Conservation (phyloP, 2,888 invertebrate genomes). For the Rambutsinella grinnellia region DNA sequence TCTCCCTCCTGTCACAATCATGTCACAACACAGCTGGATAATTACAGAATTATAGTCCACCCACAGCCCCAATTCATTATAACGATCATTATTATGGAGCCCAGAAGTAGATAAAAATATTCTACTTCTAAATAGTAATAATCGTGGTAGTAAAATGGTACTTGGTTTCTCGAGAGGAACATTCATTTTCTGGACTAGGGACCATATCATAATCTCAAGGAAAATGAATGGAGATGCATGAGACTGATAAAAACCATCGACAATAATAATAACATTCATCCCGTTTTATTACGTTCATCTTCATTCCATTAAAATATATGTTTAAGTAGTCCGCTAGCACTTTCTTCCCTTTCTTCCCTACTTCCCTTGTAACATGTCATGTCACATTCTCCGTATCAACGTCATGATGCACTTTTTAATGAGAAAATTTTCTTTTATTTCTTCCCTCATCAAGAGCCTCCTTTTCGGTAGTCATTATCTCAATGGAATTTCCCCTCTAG, state of each 20-base stretch:
- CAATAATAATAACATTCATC: constrained; percentile 13
- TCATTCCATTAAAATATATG: neutral
- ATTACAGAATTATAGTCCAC: constrained; percentile 14
- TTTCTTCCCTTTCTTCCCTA: neutral
- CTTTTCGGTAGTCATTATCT: constrained; percentile 29
- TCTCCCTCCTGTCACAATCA: constrained; percentile 33
- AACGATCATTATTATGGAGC: neutral
- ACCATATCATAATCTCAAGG: no score
- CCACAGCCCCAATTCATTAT: neutral
- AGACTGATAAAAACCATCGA: constrained; percentile 26
- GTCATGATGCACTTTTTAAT: constrained; percentile 29
- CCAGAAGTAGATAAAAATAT: constrained; percentile 13
- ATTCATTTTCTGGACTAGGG: no score
- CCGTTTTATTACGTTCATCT: neutral
- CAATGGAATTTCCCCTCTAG: constrained; percentile 29
- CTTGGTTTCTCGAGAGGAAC: no score
- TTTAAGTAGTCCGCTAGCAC: no score
- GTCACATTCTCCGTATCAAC: neutral
- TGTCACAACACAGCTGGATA: constrained; percentile 37
- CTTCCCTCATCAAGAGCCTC: neutral
- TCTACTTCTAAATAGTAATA: constrained; percentile 21
- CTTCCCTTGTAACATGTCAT: neutral
- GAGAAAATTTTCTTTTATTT: constrained; percentile 30
- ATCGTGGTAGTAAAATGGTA: constrained; percentile 4
- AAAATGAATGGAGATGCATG: constrained; percentile 17